A percentile compares a stretch with the other conserved stretches of the same genome.
Evolutionary conservation across 2,797 vertebrate species (phyloP).

Genomic region (Rachycentron canadum): DNA sequence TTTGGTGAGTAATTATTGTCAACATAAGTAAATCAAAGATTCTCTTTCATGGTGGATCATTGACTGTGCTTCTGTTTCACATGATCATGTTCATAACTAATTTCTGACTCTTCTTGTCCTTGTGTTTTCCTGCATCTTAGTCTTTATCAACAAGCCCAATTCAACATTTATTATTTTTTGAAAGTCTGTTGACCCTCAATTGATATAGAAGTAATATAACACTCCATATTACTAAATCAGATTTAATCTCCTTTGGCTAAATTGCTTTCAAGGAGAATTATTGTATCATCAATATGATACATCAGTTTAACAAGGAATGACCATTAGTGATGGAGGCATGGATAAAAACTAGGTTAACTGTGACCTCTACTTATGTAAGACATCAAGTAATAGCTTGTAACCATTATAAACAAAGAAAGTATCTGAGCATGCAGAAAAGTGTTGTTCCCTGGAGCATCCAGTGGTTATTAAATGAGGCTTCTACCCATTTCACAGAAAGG

Average conservation of each 20-base stretch:
- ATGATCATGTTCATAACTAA: slow-evolving; percentile 50
- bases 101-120: slow-evolving; percentile 36
- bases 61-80: slow-evolving; percentile 27
- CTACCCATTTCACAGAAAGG: neutral
- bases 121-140: slow-evolving; percentile 8
- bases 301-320: neutral
- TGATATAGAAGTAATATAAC: neutral
- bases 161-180: neutral
- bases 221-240: neutral
- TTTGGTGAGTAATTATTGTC: neutral
- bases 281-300: neutral
- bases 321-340: slow-evolving; percentile 1
- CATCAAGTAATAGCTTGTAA: neutral
- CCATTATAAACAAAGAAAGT: neutral
- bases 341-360: neutral
- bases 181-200: neutral
- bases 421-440: neutral
- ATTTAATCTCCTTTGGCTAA: neutral
- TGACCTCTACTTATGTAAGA: neutral
- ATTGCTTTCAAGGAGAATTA: neutral
- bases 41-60: slow-evolving; percentile 20
- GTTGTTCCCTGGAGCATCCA: neutral
- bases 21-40: slow-evolving; percentile 25
- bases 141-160: neutral
- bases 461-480: neutral